Evolutionary conservation across 2,113 vertebrate species (phyloP).

Genomic region (Prietella phreatophila): DNA sequence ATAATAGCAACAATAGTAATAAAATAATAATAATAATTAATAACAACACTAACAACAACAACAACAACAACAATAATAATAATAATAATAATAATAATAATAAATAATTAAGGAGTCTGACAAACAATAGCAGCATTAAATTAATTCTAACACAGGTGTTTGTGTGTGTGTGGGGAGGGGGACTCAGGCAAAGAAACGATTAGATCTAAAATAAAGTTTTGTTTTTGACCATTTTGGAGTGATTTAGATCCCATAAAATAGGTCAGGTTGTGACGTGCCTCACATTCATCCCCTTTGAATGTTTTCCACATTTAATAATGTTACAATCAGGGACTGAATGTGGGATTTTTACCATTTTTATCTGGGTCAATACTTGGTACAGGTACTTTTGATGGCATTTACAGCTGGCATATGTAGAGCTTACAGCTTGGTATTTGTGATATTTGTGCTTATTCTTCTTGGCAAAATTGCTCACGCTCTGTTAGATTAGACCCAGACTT

Average conservation of each 20-base stretch:
- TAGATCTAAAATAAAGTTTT: background rate
- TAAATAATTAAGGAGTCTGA: background rate
- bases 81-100: conserved; percentile 21
- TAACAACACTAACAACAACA: too few relatives aligned
- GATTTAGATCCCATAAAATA: background rate
- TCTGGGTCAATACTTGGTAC: background rate
- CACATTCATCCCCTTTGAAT: background rate
- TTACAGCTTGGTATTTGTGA: background rate
- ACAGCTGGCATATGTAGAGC: background rate
- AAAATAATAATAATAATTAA: too few relatives aligned
- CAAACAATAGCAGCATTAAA: conserved; percentile 10
- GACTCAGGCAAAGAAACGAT: background rate
- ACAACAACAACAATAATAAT: too few relatives aligned
- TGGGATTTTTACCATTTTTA: background rate
- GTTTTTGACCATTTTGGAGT: background rate
- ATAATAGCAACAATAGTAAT: too few relatives aligned
- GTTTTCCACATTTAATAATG: background rate
- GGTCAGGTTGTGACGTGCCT: background rate
- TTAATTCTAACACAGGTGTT: background rate
- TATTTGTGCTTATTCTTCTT: background rate
- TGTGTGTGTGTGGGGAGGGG: too few relatives aligned
- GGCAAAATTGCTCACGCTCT: background rate
- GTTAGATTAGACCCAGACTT: background rate
- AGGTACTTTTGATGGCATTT: too few relatives aligned
- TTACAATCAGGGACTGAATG: background rate